Evolutionary conservation across 2,797 vertebrate genomes (phyloP), one percentile per base, ranked within the genome.

Genomic region (Echiichthys vipera): DNA sequence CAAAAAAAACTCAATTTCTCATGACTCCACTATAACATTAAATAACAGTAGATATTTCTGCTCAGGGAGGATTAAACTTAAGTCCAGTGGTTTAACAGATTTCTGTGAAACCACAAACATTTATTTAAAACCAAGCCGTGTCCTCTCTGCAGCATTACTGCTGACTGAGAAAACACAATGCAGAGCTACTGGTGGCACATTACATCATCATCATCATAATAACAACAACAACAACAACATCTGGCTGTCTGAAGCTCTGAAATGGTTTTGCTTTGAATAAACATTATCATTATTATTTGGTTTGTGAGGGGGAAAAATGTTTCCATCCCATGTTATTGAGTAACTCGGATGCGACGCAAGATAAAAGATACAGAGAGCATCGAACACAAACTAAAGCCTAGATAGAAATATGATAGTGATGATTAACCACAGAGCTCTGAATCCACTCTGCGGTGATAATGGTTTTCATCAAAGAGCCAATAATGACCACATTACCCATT

Each of bases 41-140:
- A 63, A 70, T 50, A 34, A 50, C 17, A 17, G 7, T 11, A 25
- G 32, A 61, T 50, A 54, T 51, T 22, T 74, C 63, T 30, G 29
- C 32, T 39, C 36, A 13, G 61, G 24, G 43, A 20, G 58, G 57
- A 77, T 81, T 83, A 65, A 18, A 34, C 13, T 42, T 20, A 74
- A 74, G 65, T 47, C 69, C 27, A 56, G 18, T 2, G 66, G 29
- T 68, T 80, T 25, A 59, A 18, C 50, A 36, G 61, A 70, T 67
- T 73, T 62, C 40, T 55, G 36, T 59, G 20, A 62, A 74, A 51
- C 17, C 50, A 39, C 24, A 55, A 49, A 62, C 22, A 68, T 59
- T 68, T 68, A 55, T 78, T 73, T 39, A 54, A 68, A 57, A 34
- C 53, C 50, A 49, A 40, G 58, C 20, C 18, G 15, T 37, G 27